Conservation (phyloP, 30 jellyfish, hydroid and myxozoan species). For the Catostylus mosaicus region DNA sequence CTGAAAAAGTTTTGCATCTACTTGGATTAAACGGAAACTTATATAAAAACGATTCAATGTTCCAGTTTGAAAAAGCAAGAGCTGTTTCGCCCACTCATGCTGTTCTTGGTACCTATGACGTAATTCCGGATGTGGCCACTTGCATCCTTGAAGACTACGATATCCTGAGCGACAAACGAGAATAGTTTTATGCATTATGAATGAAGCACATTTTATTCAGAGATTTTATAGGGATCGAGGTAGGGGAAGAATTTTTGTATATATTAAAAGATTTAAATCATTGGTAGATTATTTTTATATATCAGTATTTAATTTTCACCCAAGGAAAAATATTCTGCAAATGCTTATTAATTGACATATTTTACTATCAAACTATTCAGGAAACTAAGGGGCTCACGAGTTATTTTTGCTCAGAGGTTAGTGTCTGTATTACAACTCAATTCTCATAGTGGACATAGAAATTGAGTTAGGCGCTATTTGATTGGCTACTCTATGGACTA, state of each 20-base stretch:
- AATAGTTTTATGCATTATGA: background rate
- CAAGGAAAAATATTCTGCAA: no score
- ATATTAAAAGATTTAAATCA: background rate
- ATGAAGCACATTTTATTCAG: background rate
- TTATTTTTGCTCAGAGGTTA: no score
- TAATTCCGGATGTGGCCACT: conserved; percentile 48
- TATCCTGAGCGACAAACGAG: conserved; percentile 35
- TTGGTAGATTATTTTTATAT: background rate
- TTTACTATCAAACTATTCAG: no score
- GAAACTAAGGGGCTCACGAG: no score
- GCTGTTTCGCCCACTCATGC: conserved; percentile 54
- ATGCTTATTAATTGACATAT: no score
- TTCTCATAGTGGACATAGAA: no score
- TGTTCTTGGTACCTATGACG: conserved; percentile 62
- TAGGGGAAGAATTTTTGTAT: conserved; percentile 11
- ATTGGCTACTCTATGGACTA: no score
- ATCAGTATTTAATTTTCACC: background rate
- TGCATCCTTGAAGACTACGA: conserved; percentile 48
- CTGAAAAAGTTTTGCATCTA: background rate
- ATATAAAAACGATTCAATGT: background rate
- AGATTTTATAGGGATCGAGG: background rate
- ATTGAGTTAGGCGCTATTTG: no score
- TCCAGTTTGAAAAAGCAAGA: background rate
- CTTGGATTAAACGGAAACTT: background rate
- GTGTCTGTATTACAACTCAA: no score